Percentiles rank a stretch among this genome's conserved stretches.
These are phyloP conservation scores for Tipula unca DNA, from an alignment of 2,888 invertebrate species.

Conservation along the genomic window DNA sequence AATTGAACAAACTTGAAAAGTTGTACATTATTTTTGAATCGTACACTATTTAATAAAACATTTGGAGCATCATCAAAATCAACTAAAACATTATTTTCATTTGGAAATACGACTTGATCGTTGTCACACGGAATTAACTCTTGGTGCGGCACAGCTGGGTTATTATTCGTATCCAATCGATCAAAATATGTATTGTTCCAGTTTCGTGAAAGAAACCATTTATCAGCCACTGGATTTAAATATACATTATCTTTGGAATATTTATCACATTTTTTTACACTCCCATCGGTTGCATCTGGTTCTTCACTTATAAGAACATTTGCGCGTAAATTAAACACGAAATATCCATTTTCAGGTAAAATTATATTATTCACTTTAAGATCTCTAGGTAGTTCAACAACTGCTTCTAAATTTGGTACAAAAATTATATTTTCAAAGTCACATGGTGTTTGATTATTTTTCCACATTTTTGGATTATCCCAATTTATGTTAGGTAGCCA, in stretches of 20 bases:
- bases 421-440: slow-evolving; percentile 9
- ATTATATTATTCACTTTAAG: not conserved
- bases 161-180: slow-evolving; percentile 15
- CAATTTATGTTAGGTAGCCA: slow-evolving; percentile 15
- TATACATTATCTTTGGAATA: slow-evolving; percentile 23
- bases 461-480: slow-evolving; percentile 9
- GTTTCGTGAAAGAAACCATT: slow-evolving; percentile 38
- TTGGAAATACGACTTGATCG: slow-evolving; percentile 33
- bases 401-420: not conserved
- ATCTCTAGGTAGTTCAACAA: not conserved
- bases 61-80: slow-evolving; percentile 32
- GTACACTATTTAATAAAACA: not conserved
- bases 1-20: slow-evolving; percentile 34
- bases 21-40: slow-evolving; percentile 30
- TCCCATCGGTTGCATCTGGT: not conserved
- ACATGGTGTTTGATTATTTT: not conserved
- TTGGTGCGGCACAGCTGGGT: slow-evolving; percentile 32
- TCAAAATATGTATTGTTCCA: slow-evolving; percentile 29
- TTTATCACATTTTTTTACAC: not conserved
- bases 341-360: not conserved
- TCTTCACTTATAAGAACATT: not conserved
- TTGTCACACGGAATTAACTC: slow-evolving; percentile 38
- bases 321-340: not conserved
- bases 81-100: slow-evolving; percentile 30
- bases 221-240: slow-evolving; percentile 25